Conservation (phyloP, 2,888 invertebrate genomes). For the Dorcus hopei region DNA sequence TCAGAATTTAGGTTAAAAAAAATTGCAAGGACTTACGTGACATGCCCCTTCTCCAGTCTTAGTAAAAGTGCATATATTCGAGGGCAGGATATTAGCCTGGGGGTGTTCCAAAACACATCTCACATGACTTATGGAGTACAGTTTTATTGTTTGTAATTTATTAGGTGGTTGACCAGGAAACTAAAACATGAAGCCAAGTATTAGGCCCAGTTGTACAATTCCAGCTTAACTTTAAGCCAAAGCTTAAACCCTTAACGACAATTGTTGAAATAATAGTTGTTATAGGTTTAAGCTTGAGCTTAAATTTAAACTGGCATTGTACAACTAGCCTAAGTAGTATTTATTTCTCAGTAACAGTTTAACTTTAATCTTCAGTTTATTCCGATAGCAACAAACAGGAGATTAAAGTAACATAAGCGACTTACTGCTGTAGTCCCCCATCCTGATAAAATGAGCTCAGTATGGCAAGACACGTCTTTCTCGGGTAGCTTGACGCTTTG, state of each 20-base stretch:
- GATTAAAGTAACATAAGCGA: neutral
- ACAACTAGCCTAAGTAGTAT: neutral
- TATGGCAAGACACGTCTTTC: conserved; percentile 42
- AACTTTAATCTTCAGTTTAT: too few species aligned
- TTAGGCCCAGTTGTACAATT: neutral
- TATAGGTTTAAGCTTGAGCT: too few species aligned
- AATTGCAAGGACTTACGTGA: conserved; percentile 23
- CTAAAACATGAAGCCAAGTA: conserved; percentile 6
- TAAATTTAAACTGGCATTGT: too few species aligned
- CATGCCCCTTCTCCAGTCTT: conserved; percentile 35
- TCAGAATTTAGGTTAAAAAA: neutral
- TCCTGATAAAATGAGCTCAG: conserved; percentile 26
- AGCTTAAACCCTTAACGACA: too few species aligned
- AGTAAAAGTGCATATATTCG: conserved; percentile 32
- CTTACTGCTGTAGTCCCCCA: conserved; percentile 26
- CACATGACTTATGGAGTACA: conserved; percentile 52
- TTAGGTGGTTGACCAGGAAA: conserved; percentile 41
- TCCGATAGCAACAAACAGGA: too few species aligned
- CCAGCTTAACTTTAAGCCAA: too few species aligned
- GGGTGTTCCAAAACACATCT: conserved; percentile 47
- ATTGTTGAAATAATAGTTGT: too few species aligned
- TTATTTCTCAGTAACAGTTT: neutral
- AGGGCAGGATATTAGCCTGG: conserved; percentile 9
- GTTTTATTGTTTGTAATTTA: conserved; percentile 54
- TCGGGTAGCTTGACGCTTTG: conserved; percentile 32